A percentile compares a stretch with the other conserved stretches of the same genome.
These are phyloP conservation scores for Conistra vaccinii DNA, from an alignment of 2,888 invertebrate species.

Conservation along the genomic window DNA sequence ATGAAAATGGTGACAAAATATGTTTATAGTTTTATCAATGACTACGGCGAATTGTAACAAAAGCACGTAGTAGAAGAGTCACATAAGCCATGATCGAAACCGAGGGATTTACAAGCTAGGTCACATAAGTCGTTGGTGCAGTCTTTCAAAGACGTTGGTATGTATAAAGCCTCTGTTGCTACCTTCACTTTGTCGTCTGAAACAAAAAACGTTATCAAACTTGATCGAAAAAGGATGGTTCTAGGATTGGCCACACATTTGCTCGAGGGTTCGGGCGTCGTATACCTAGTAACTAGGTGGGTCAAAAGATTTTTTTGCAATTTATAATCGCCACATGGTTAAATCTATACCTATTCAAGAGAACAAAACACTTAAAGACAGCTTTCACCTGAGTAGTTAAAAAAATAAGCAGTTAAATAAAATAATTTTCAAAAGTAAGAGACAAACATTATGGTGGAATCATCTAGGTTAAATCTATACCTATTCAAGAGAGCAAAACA, in stretches of 20 bases:
- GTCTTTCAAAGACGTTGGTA: conserved; percentile 42
- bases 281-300: too few species aligned
- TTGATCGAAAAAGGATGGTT: background rate
- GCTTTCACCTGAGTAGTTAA: too few species aligned
- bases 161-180: conserved; percentile 38
- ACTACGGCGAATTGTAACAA: conserved; percentile 33
- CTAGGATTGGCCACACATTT: background rate
- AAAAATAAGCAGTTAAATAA: too few species aligned
- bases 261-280: too few species aligned
- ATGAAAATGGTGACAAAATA: background rate
- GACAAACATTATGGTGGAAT: too few species aligned
- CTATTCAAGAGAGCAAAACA: too few species aligned
- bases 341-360: too few species aligned
- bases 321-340: too few species aligned
- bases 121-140: conserved; percentile 30
- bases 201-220: conserved; percentile 25
- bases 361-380: too few species aligned
- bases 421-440: too few species aligned
- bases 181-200: conserved; percentile 16
- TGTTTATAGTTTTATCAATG: background rate
- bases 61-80: conserved; percentile 35
- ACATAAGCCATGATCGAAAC: conserved; percentile 46
- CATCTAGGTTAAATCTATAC: too few species aligned
- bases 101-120: conserved; percentile 26
- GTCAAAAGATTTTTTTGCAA: too few species aligned